phyloP scores from a whole-genome alignment of 2,797 vertebrate genomes.

The Cheirogaleus major region DNA sequence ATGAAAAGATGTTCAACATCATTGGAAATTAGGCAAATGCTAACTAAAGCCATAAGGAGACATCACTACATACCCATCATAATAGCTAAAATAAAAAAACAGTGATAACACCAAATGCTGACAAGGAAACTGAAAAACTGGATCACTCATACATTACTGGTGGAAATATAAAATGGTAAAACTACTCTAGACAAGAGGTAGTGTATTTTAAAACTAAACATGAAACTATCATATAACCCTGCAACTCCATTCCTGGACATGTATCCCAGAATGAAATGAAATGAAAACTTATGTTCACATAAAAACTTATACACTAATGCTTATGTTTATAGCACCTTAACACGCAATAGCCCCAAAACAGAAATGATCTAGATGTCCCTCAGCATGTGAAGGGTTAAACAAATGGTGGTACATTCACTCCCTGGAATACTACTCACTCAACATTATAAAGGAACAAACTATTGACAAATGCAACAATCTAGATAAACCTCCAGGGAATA shows the following conservation, averaged over 20 bases:
- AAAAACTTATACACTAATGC: not conserved
- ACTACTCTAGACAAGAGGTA: not conserved
- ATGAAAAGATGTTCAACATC: not conserved
- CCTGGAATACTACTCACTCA: not conserved
- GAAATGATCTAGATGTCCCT: not conserved
- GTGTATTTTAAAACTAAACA: slow-evolving; percentile 35
- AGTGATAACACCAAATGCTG: not conserved
- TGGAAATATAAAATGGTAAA: not conserved
- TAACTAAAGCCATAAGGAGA: not conserved
- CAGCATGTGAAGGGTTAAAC: not conserved
- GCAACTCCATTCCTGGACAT: not conserved
- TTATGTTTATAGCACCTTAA: not conserved
- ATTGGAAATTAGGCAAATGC: not conserved
- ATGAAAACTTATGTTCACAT: not conserved
- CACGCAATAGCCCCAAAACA: not conserved
- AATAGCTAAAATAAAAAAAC: not conserved
- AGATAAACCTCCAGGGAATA: not conserved
- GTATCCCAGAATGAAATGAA: not conserved
- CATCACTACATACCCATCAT: not conserved
- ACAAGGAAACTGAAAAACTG: not conserved
- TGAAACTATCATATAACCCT: not conserved
- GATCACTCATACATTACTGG: not conserved
- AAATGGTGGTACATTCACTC: not conserved
- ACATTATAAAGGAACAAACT: slow-evolving; percentile 6
- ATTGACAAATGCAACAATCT: not conserved